Base-by-base conservation (phyloP, 1,140 invertebrate species). In the Sycophila sp. region DNA sequence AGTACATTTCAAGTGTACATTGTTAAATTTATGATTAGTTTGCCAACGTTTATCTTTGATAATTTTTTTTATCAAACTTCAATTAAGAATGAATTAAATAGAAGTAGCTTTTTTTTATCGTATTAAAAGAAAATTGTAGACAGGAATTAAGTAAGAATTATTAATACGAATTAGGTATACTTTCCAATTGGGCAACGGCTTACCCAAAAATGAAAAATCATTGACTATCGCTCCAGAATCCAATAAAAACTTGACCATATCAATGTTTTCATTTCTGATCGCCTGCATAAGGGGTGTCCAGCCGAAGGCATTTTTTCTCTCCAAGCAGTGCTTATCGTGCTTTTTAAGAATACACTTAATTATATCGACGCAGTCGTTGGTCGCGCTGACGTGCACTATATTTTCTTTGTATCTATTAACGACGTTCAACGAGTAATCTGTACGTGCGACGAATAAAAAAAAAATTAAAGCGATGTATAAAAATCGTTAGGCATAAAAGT, bases 261-360 rank as follows among this genome's bases (percentile, higher is more conserved):
- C 71, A 4, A 82, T 56, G 73, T 88, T 80, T 67, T 81, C 81
- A 74, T 86, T 85, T 53, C 88, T 77, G 68, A 87, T 74, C 4
- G 87, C 87, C 72, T 87, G 83, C 87, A 88, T 88, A 28, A 89
- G 65, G 7, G 88, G 87, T 8, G 87, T 88, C 87, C 87, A 88
- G 3, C 87, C 87, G 72, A 86, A 83, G 75, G 81, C 82, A 76
- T 87, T 89, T 87, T 81, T 51, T 80, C 76, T 62, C 77, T 83
- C 59, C 60, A 81, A 66, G 24, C 75, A 30, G 45, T 68, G 2
- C 51, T 66, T 59, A 13, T 75, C 45, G 6, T 74, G 51, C n/a
- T 76, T 75, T 53, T 69, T 47, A 53, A 85, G 74, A 69, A 85
- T 80, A 62, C 75, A 73, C 53, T 77, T 77, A 32, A 77, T 66